A percentile compares a stretch with the other conserved stretches of the same genome.
phyloP scores from a whole-genome alignment of 2,113 vertebrate species.

The Callaeas wilsoni region DNA sequence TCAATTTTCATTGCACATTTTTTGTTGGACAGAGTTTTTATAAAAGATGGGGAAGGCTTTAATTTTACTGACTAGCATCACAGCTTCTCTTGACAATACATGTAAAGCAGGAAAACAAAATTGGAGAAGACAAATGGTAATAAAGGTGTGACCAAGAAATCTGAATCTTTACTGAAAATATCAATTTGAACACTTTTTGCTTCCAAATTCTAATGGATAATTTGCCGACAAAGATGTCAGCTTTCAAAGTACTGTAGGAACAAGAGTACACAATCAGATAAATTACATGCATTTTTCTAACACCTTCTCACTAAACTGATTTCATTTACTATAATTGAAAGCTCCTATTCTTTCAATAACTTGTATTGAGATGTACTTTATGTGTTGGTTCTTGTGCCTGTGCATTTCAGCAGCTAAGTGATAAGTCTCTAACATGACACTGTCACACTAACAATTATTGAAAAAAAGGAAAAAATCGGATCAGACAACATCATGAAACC shows the following conservation, averaged over 20 bases:
- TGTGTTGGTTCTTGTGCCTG: background rate
- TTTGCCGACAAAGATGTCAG: background rate
- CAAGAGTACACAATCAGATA: background rate
- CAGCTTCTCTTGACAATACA: background rate
- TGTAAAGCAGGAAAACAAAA: background rate
- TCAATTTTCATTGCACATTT: background rate
- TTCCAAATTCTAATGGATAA: background rate
- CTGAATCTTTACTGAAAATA: slow-evolving; percentile 15
- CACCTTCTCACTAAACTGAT: slow-evolving; percentile 12
- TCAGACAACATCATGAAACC: background rate
- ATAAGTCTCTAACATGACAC: background rate
- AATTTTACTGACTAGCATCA: background rate
- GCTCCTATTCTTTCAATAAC: background rate
- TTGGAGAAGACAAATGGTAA: slow-evolving; percentile 30
- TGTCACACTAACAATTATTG: background rate
- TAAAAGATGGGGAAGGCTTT: background rate
- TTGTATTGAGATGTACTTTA: background rate
- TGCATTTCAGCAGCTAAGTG: background rate
- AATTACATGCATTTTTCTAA: background rate
- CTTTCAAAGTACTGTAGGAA: background rate
- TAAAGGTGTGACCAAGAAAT: slow-evolving; percentile 42
- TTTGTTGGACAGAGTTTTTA: background rate
- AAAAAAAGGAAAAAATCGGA: background rate
- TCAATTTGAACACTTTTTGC: slow-evolving; percentile 1
- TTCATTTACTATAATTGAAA: background rate